Evolutionary conservation across 2,113 vertebrate genomes (phyloP).

Genomic region (Oxyura jamaicensis): DNA sequence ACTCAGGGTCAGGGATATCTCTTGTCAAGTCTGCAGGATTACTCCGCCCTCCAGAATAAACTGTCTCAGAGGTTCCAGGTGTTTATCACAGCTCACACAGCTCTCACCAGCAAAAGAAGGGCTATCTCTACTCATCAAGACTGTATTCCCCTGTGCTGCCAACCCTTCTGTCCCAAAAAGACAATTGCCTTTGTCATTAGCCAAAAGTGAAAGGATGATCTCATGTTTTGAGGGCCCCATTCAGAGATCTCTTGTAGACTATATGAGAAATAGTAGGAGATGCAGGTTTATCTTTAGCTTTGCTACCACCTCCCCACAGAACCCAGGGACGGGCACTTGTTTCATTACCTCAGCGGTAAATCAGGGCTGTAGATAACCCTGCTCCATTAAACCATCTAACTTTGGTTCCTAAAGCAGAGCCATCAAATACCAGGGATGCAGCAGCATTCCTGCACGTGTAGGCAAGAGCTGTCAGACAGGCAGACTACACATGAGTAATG

Average conservation of each 20-base stretch:
- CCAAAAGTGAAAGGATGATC: background rate
- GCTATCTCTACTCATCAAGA: background rate
- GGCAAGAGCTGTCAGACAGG: background rate
- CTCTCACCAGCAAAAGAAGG: background rate
- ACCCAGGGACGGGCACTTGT: background rate
- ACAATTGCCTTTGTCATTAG: background rate
- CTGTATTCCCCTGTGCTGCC: background rate
- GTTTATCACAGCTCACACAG: background rate
- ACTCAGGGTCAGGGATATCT: background rate
- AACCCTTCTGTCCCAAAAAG: background rate
- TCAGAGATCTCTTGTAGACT: background rate
- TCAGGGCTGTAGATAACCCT: background rate
- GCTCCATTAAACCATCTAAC: background rate
- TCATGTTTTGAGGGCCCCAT: background rate
- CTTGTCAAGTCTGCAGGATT: background rate
- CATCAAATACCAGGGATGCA: background rate
- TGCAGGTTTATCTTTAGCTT: background rate
- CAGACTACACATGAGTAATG: background rate
- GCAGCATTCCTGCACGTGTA: background rate
- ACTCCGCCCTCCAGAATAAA: background rate
- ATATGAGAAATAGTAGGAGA: background rate
- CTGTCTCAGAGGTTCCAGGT: background rate
- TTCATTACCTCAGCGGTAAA: background rate
- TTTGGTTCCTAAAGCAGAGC: background rate
- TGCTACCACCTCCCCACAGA: background rate